These are phyloP conservation scores for Ahaetulla prasina DNA, from an alignment of 2,113 vertebrate species.

Conservation along the genomic window DNA sequence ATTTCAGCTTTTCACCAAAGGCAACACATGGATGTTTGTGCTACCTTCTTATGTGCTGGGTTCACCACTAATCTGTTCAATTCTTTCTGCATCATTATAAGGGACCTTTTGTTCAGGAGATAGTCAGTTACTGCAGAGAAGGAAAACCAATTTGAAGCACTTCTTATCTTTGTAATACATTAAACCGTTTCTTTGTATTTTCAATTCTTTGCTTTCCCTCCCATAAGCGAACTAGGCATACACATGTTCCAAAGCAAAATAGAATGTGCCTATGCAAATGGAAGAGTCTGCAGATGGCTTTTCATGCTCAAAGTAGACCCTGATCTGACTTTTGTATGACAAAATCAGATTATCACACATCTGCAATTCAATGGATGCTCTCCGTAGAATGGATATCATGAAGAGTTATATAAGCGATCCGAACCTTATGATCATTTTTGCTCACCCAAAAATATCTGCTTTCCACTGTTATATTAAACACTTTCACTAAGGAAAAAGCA, in stretches of 20 bases:
- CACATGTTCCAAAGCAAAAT: neutral
- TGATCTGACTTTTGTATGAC: neutral
- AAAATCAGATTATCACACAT: neutral
- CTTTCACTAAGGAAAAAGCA: neutral
- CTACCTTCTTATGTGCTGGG: neutral
- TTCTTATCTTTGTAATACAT: conserved; percentile 30
- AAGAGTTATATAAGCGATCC: neutral
- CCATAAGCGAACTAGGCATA: neutral
- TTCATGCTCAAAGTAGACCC: neutral
- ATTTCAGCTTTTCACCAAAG: conserved; percentile 43
- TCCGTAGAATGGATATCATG: neutral
- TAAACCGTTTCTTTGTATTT: conserved; percentile 46
- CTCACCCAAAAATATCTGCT: neutral
- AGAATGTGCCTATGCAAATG: neutral
- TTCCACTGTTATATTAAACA: neutral
- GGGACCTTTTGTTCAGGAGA: conserved; percentile 31
- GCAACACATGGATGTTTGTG: neutral
- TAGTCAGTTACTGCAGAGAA: conserved; percentile 14
- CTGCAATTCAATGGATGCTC: neutral
- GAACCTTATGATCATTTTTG: neutral
- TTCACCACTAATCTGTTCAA: conserved; percentile 7
- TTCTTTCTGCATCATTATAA: conserved; percentile 29
- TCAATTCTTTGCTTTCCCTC: conserved; percentile 34
- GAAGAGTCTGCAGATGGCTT: neutral
- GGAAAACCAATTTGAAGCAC: conserved; percentile 37